Base-by-base conservation (phyloP, 2,888 invertebrate genomes). In the Chouioia cunea region DNA sequence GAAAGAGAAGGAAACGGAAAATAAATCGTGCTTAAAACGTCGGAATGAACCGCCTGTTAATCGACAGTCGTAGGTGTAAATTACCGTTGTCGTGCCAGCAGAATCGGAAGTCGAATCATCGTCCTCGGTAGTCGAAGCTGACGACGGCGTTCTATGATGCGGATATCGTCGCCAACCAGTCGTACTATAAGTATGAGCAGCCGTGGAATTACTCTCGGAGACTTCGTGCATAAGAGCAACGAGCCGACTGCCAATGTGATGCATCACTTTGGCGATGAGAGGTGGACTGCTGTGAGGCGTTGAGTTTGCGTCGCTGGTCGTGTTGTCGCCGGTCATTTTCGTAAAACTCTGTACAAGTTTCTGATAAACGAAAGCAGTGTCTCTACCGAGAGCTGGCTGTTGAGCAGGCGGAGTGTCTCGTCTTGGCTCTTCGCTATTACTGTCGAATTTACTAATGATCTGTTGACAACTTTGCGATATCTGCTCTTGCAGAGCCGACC, bases 201-300 rank as follows among this genome's bases (percentile, higher is more conserved):
- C 79, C 78, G 0, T 75, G 0, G 82, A 80, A 12, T 90, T 90
- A 44, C 93, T 93, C 59, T 92, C 93, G 16, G 94, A 94, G 1
- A 96, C 96, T 83, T 96, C 96, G 82, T 96, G 95, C 96, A 96
- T 96, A 71, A 96, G 87, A 0, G 95, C 95, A 27, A 95, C 95
- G 72, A 96, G 86, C 23, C 95, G 88, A 54, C 93, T 93, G 12
- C 96, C 95, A 70, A 96, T 96, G 81, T 96, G 96, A 77, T 95
- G 93, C 94, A 96, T 95, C 15, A 96, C 96, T 87, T 95, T 95
- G 3, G 95, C 94, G 71, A 96, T 93, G 43, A 96, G 85, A 0
- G 96, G 95, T 0, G 95, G 95, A 0, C 95, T 95, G 73, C 89
- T 90, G 75, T 90, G 90, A 0, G 89, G 87, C 1, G 88, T 87